phyloP scores from a whole-genome alignment of 2,797 vertebrate genomes.

The Girardinus metallicus region DNA sequence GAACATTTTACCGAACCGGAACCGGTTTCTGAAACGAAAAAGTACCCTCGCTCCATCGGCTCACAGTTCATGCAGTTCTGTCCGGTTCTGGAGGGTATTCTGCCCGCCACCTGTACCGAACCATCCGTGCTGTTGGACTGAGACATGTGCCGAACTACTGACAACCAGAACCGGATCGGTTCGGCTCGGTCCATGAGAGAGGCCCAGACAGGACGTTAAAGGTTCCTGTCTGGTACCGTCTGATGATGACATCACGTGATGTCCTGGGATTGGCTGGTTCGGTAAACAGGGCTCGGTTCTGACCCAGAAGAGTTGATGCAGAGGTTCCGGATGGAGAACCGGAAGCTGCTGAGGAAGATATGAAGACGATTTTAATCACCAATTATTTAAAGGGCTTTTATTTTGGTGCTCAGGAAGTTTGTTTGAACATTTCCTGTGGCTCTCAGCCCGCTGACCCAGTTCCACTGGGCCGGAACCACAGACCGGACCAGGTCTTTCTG shows the following conservation, averaged over 20 bases:
- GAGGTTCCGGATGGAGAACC: neutral
- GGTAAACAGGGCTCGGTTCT: neutral
- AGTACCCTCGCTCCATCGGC: neutral
- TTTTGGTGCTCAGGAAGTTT: too few relatives aligned
- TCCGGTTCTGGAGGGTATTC: neutral
- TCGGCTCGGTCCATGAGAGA: neutral
- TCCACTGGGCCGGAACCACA: neutral
- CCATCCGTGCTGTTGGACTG: neutral
- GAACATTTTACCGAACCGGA: too few relatives aligned
- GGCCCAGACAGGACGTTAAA: neutral
- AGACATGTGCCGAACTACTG: neutral
- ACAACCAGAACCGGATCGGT: neutral
- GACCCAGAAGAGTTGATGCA: neutral
- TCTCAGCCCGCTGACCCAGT: neutral
- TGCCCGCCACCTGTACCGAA: neutral
- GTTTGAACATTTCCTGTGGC: neutral
- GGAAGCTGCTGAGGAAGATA: neutral
- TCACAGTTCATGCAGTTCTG: neutral
- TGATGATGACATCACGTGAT: slow-evolving; percentile 1
- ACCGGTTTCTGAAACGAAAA: fast-evolving
- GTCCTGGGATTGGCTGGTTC: neutral
- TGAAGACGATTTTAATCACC: too few relatives aligned
- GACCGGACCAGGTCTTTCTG: neutral
- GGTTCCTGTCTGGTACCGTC: neutral
- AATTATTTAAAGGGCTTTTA: too few relatives aligned